Percentiles rank a stretch among this genome's conserved stretches.
Conservation (phyloP, 2,888 invertebrate species). For the Ochlodes sylvanus region DNA sequence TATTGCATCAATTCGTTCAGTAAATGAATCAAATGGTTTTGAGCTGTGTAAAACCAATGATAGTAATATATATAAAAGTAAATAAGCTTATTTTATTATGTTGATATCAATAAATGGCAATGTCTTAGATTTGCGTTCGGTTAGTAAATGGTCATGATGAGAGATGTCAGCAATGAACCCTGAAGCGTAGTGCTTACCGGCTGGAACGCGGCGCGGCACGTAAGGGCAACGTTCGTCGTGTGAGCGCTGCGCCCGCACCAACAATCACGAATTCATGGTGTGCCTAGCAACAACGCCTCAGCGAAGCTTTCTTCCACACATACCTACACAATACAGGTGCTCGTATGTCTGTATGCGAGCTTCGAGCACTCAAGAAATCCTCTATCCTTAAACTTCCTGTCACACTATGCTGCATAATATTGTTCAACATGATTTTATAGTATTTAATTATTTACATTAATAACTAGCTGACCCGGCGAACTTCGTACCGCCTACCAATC, state of each 20-base stretch:
- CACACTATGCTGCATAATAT: too few species aligned
- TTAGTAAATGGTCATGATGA: background rate
- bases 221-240: constrained; percentile 83
- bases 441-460: too few species aligned
- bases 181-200: constrained; percentile 29
- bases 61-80: background rate
- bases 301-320: constrained; percentile 65
- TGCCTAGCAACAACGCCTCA: constrained; percentile 78
- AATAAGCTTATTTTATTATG: too few species aligned
- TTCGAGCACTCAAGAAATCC: constrained; percentile 48
- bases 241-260: constrained; percentile 59
- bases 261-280: constrained; percentile 80
- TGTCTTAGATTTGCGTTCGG: too few species aligned
- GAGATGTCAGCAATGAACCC: constrained; percentile 9
- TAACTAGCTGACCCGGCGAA: too few species aligned
- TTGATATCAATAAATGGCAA: too few species aligned
- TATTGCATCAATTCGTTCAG: background rate
- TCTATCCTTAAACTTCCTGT: background rate
- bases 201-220: constrained; percentile 21
- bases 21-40: background rate
- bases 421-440: too few species aligned
- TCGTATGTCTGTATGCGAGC: constrained; percentile 54
- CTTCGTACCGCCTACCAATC: too few species aligned
- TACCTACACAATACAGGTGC: constrained; percentile 59
- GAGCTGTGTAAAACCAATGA: background rate